Conservation (phyloP, 2,888 invertebrate species). For the Lampropteryx suffumata region DNA sequence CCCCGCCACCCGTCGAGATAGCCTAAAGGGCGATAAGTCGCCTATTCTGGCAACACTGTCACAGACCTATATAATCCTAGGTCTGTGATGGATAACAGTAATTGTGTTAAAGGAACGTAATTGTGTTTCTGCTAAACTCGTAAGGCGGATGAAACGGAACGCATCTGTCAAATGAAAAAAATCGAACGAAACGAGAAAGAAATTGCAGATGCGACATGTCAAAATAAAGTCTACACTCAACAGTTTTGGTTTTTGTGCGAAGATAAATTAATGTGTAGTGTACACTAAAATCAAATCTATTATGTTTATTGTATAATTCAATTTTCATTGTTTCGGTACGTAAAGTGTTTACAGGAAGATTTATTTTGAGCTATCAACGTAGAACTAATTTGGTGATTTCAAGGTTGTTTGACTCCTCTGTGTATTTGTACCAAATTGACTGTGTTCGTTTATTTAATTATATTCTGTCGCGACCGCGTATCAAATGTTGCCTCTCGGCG, state of each 20-base stretch:
- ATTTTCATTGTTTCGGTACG: slow-evolving; percentile 51
- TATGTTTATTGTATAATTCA: slow-evolving; percentile 39
- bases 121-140: background rate
- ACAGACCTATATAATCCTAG: too few species aligned
- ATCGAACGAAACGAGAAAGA: slow-evolving; percentile 38
- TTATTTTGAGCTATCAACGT: slow-evolving; percentile 44
- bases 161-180: slow-evolving; percentile 35
- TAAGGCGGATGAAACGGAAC: slow-evolving; percentile 30
- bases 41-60: too few species aligned
- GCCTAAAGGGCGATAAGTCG: too few species aligned
- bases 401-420: slow-evolving; percentile 68
- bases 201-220: slow-evolving; percentile 35
- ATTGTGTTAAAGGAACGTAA: slow-evolving; percentile 46
- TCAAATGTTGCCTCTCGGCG: slow-evolving; percentile 52
- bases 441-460: slow-evolving; percentile 70
- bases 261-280: slow-evolving; percentile 31
- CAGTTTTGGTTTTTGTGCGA: slow-evolving; percentile 22
- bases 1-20: too few species aligned
- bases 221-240: slow-evolving; percentile 20
- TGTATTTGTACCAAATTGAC: slow-evolving; percentile 56
- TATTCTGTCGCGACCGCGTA: slow-evolving; percentile 52
- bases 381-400: slow-evolving; percentile 60
- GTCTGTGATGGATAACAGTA: too few species aligned
- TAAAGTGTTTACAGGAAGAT: slow-evolving; percentile 42
- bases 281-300: slow-evolving; percentile 33